Evolutionary conservation across 2,113 vertebrate genomes (phyloP).

Genomic region (Emberiza fucata): DNA sequence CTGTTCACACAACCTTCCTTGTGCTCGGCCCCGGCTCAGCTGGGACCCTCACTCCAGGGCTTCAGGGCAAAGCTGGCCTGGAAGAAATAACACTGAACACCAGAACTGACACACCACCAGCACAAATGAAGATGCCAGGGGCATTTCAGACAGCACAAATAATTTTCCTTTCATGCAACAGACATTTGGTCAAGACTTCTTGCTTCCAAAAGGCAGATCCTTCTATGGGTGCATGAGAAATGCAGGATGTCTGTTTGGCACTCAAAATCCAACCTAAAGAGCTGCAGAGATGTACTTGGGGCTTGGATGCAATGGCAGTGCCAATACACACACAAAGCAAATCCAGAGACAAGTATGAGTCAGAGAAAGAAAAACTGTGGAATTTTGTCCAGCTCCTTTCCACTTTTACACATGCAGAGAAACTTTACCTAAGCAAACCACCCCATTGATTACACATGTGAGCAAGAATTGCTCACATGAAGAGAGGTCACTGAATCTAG

Average conservation of each 20-base stretch:
- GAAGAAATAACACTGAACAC: background rate
- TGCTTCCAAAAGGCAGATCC: background rate
- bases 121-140: background rate
- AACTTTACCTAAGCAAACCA: conserved; percentile 32
- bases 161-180: background rate
- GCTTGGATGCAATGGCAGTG: background rate
- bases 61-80: background rate
- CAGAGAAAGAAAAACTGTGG: conserved; percentile 43
- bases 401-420: background rate
- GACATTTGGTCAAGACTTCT: background rate
- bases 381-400: conserved; percentile 38
- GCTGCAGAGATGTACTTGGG: conserved; percentile 42
- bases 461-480: background rate
- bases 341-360: conserved; percentile 56
- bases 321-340: conserved; percentile 55
- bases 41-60: background rate
- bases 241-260: conserved; percentile 1
- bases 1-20: conserved; percentile 13
- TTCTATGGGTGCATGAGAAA: background rate
- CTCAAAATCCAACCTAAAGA: conserved; percentile 10
- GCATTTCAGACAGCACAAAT: background rate
- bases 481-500: conserved; percentile 22
- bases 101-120: background rate
- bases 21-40: background rate
- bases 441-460: conserved; percentile 3